Base-by-base conservation (phyloP, 2,888 invertebrate species). In the Drosophila putrida region DNA sequence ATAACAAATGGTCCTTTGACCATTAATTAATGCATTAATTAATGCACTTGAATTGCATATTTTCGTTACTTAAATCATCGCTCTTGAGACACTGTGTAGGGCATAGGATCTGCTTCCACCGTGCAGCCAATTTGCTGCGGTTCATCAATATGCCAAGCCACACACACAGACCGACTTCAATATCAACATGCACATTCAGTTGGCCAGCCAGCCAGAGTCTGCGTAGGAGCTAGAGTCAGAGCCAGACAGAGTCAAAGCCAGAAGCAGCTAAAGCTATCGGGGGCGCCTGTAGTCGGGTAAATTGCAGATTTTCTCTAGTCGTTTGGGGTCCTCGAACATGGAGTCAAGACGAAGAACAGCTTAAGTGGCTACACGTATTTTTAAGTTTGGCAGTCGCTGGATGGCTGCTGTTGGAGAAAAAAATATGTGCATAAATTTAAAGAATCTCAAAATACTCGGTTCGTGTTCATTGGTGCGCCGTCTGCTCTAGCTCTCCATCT, bases 341-440 rank as follows among this genome's bases (percentile, higher is more conserved):
- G 46, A 58, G 44, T 57, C 54, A 57, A 53, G 67, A 50, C 69
- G 53, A 58, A 61, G 57, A 64, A 78, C 46, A 88, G 90, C 79
- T 82, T 88, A 83, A 86, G 86, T 86, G 81, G 88, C 86, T 82
- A 59, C 80, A 80, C 71, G 85, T 79, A 73, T 65, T 61, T 54
- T 27, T 47, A 64, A 70, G 67, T 71, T 71, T 55, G 60, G 35
- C 59, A 68, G 47, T 68, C 54, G 69, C 50, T 51, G 41, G 63
- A 70, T 51, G 44, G 66, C 73, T 68, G 82, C 69, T 76, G 66
- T 50, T 70, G 71, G 54, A 77, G 20, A 62, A 50, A 47, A 80
- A 83, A 77, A 90, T 77, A 87, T 89, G 85, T 89, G 88, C 80
- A 88, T 89, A 88, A 89, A 87, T 90, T 88, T 87, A 87, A 88